Evolutionary conservation across 2,888 invertebrate species (phyloP).

Genomic region (Phyto melanocephala): DNA sequence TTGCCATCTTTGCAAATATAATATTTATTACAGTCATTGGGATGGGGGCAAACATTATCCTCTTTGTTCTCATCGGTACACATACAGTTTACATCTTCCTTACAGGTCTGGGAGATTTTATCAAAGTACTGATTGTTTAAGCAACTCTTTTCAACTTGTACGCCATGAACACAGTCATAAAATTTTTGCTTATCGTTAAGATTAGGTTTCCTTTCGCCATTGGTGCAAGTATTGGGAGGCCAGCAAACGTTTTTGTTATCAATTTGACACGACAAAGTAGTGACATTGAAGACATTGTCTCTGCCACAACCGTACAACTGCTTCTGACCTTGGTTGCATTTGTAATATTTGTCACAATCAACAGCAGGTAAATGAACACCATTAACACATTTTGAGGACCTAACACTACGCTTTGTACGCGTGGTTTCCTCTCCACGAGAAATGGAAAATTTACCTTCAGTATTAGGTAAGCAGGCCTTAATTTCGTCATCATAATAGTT

Average conservation of each 20-base stretch:
- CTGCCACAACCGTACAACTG: conserved; percentile 26
- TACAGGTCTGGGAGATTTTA: conserved; percentile 6
- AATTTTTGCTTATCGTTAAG: conserved; percentile 66
- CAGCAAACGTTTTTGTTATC: conserved; percentile 23
- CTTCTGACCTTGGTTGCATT: not conserved
- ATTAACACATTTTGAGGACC: conserved; percentile 4
- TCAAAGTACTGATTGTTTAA: not conserved
- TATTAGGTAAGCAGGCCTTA: conserved; percentile 53
- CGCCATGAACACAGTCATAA: conserved; percentile 36
- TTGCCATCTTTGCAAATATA: conserved; percentile 68
- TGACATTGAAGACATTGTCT: conserved; percentile 1
- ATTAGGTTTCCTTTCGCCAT: conserved; percentile 48
- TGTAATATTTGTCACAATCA: conserved; percentile 35
- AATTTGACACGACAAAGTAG: conserved; percentile 6
- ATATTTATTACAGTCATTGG: conserved; percentile 68
- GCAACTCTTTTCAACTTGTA: conserved; percentile 12
- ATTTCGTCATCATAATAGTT: conserved; percentile 67
- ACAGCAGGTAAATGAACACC: not conserved
- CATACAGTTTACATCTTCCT: conserved; percentile 8
- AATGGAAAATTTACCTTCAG: conserved; percentile 53
- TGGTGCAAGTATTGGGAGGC: conserved; percentile 18
- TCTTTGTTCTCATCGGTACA: conserved; percentile 40
- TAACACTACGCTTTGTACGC: conserved; percentile 52
- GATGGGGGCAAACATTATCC: conserved; percentile 3
- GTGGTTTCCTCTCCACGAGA: not conserved